These are phyloP conservation scores for Puffinus mauretanicus DNA, from an alignment of 2,113 vertebrate species.

Conservation along the genomic window DNA sequence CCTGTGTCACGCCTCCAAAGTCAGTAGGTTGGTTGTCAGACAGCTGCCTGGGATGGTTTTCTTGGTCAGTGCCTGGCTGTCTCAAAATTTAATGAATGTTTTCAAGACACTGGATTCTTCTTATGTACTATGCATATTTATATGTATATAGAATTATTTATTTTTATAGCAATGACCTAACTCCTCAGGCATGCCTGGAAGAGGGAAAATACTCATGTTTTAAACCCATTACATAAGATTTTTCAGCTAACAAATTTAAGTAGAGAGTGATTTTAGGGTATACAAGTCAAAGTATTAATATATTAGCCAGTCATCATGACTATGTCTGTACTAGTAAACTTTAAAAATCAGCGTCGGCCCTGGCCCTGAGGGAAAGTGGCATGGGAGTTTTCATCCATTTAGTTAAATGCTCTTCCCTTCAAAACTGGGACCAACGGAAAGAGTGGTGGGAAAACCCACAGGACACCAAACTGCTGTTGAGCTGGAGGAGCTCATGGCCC, in stretches of 20 bases:
- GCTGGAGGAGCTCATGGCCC: neutral
- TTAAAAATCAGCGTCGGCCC: neutral
- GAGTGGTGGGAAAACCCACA: neutral
- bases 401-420: neutral
- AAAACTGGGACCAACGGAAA: neutral
- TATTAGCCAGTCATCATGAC: neutral
- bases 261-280: neutral
- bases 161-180: slow-evolving; percentile 9
- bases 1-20: neutral
- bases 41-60: neutral
- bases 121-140: slow-evolving; percentile 20
- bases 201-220: neutral
- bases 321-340: neutral
- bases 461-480: accelerated
- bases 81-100: neutral
- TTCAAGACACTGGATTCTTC: neutral
- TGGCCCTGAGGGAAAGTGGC: neutral
- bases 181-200: neutral
- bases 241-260: neutral
- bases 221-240: neutral
- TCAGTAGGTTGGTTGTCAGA: neutral
- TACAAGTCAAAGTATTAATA: neutral
- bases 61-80: neutral
- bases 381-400: neutral
- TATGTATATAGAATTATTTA: neutral